phyloP scores from a whole-genome alignment of 1,140 invertebrate species.

The Archivesica marissinica region DNA sequence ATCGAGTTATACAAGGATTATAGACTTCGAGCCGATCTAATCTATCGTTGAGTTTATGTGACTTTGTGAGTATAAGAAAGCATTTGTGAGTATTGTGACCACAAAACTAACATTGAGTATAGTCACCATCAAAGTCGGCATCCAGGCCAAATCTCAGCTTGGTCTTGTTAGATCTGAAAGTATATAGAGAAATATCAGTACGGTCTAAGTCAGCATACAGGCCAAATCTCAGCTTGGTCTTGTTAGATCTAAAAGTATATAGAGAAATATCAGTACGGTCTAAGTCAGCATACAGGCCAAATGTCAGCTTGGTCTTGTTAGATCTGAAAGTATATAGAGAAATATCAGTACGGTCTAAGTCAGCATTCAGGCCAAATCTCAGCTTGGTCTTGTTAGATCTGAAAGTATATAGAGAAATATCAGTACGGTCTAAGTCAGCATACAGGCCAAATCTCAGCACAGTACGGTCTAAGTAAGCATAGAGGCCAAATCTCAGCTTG shows the following conservation, averaged over 20 bases:
- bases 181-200: background rate
- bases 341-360: constrained; percentile 76
- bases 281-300: too few relatives aligned
- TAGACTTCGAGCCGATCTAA: too few relatives aligned
- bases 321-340: too few relatives aligned
- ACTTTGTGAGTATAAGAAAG: constrained; percentile 7
- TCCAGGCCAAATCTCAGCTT: constrained; percentile 76
- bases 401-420: constrained; percentile 32
- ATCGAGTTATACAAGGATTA: too few relatives aligned
- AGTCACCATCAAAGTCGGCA: constrained; percentile 76
- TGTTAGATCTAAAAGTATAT: constrained; percentile 73
- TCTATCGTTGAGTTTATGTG: too few relatives aligned
- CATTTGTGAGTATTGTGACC: constrained; percentile 7
- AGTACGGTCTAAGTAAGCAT: constrained; percentile 76
- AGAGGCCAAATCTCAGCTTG: constrained; percentile 75
- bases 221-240: constrained; percentile 75
- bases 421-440: too few relatives aligned
- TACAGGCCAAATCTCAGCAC: too few relatives aligned
- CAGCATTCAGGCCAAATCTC: constrained; percentile 75
- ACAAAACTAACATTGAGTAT: constrained; percentile 61
- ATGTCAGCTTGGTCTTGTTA: too few relatives aligned
- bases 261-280: background rate
- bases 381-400: constrained; percentile 78
- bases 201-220: constrained; percentile 76
- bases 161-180: constrained; percentile 75